Percentiles rank a stretch among this genome's conserved stretches.
Conservation (phyloP, 2,888 invertebrate genomes). For the Pemphredon lugubris region DNA sequence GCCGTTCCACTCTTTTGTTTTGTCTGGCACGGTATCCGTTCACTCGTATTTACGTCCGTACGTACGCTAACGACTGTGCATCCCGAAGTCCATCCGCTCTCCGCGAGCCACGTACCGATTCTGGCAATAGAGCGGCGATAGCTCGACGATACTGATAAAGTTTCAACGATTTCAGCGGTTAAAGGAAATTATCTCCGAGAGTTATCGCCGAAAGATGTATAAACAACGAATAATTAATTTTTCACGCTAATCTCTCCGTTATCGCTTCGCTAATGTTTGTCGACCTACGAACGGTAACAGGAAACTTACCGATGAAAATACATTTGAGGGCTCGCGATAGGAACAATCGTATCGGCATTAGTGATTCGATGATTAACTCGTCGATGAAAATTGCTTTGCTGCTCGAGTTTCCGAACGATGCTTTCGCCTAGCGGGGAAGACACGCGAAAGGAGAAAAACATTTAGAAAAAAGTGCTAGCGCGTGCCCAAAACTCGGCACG, state of each 20-base stretch:
- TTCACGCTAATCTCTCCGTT: no score
- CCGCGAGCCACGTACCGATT: not conserved
- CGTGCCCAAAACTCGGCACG: slow-evolving; percentile 42
- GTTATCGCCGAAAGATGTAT: no score
- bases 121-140: slow-evolving; percentile 17
- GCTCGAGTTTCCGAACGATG: no score
- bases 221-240: no score
- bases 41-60: not conserved
- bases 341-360: not conserved
- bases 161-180: slow-evolving; percentile 2
- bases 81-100: not conserved
- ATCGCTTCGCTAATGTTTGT: no score
- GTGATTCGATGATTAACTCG: not conserved
- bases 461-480: slow-evolving; percentile 50
- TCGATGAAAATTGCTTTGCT: not conserved
- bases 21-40: no score
- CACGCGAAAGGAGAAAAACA: no score
- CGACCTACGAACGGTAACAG: no score
- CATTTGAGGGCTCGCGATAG: no score
- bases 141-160: slow-evolving; percentile 7
- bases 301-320: no score
- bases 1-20: not conserved
- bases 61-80: not conserved
- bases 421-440: no score
- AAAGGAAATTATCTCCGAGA: slow-evolving; percentile 6